A percentile compares a stretch with the other conserved stretches of the same genome.
These are phyloP conservation scores for Scomber japonicus DNA, from an alignment of 2,113 vertebrate species.

Conservation along the genomic window DNA sequence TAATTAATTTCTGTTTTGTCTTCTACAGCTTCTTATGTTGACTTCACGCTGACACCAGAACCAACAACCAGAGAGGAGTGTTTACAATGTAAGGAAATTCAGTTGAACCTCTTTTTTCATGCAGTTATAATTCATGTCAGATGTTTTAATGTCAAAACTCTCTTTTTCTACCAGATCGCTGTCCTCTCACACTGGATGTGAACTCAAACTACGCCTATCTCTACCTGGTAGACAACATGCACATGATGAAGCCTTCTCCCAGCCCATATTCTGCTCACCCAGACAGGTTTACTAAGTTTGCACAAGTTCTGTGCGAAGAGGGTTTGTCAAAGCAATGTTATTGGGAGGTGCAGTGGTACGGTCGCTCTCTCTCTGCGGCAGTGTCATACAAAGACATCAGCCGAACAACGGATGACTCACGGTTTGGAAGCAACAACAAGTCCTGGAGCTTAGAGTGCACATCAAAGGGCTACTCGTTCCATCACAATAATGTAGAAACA, in stretches of 20 bases:
- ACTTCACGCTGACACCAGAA: background rate
- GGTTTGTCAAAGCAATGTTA: constrained; percentile 8
- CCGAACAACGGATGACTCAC: background rate
- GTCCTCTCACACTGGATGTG: constrained; percentile 6
- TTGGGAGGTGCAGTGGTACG: constrained; percentile 38
- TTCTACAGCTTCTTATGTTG: constrained; percentile 35
- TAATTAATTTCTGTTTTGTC: background rate
- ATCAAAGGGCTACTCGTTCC: background rate
- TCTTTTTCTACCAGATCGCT: constrained; percentile 16
- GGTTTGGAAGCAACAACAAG: constrained; percentile 35
- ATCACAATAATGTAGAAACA: background rate
- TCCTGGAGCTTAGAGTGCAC: constrained; percentile 44
- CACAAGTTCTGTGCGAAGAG: constrained; percentile 34
- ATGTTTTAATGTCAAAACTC: background rate
- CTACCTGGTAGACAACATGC: background rate
- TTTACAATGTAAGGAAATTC: constrained; percentile 13
- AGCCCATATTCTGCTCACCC: background rate
- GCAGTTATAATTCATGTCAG: background rate
- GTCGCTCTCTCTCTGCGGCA: constrained; percentile 18
- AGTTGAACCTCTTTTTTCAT: accelerated
- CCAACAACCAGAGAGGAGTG: constrained; percentile 32
- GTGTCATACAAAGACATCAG: constrained; percentile 27
- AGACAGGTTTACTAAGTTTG: constrained; percentile 1
- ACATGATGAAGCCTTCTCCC: background rate
- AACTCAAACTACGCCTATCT: constrained; percentile 31